Conservation (phyloP, 2,113 vertebrate species). For the Oplegnathus fasciatus region DNA sequence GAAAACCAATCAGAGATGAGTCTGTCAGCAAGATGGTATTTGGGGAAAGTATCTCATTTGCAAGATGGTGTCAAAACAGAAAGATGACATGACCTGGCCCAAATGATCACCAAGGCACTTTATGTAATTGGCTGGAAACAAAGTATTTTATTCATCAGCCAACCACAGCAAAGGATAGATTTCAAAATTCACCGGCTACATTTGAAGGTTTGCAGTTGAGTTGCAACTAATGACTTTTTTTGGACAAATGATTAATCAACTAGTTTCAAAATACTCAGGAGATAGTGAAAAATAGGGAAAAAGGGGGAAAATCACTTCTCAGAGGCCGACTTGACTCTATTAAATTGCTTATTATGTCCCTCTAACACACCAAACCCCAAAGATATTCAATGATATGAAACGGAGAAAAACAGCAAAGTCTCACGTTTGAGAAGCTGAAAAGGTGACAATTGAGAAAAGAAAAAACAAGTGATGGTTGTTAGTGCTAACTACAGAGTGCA, state of each 20-base stretch:
- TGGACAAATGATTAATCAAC: not conserved
- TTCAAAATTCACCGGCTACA: not conserved
- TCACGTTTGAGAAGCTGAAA: not conserved
- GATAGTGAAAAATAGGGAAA: not conserved
- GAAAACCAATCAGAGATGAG: constrained; percentile 30
- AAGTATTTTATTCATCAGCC: not conserved
- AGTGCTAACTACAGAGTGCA: too few relatives aligned
- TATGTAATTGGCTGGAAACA: constrained; percentile 16
- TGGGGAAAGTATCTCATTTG: constrained; percentile 40
- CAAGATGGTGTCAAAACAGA: constrained; percentile 36
- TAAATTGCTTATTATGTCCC: not conserved
- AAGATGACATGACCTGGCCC: not conserved
- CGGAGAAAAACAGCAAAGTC: not conserved
- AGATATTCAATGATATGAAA: not conserved
- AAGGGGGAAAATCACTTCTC: not conserved
- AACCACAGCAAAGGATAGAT: not conserved
- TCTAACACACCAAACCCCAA: not conserved
- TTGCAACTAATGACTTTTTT: not conserved
- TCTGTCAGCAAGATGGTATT: constrained; percentile 3
- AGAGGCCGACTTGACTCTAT: not conserved
- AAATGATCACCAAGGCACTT: constrained; percentile 11
- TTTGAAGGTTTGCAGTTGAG: not conserved
- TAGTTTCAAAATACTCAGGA: not conserved
- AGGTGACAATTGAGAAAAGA: not conserved
- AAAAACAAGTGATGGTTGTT: not conserved